Percentiles rank a stretch among this genome's conserved stretches.
Evolutionary conservation across 2,113 vertebrate species (phyloP).

Genomic region (Chlorodrepanis virens): DNA sequence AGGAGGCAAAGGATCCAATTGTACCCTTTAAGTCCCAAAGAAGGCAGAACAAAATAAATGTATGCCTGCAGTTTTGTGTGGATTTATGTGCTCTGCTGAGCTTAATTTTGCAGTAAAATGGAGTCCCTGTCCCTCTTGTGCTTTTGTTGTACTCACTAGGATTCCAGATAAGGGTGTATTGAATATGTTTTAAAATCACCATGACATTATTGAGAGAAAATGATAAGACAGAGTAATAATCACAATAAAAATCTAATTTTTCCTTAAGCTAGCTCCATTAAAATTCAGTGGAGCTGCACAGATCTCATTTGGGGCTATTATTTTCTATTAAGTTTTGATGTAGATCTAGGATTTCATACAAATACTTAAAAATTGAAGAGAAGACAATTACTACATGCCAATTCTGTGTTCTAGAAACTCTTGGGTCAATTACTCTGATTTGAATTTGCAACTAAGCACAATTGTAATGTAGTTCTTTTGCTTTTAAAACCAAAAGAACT

Average conservation of each 20-base stretch:
- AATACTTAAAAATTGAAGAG: constrained; percentile 5
- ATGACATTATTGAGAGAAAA: background rate
- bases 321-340: background rate
- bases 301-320: background rate
- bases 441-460: background rate
- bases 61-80: background rate
- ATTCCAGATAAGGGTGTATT: background rate
- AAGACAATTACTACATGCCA: background rate
- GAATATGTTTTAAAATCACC: constrained; percentile 15
- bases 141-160: background rate
- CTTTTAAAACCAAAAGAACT: background rate
- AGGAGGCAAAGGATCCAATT: background rate
- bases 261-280: background rate
- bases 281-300: background rate
- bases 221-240: background rate
- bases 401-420: background rate
- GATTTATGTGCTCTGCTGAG: background rate
- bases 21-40: background rate
- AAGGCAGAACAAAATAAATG: background rate
- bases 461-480: too few species aligned
- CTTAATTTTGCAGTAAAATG: background rate
- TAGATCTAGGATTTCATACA: background rate
- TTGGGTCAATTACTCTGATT: background rate
- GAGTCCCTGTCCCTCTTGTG: background rate
- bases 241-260: background rate